phyloP scores from a whole-genome alignment of 2,797 vertebrate genomes.

The Onychomys leucogaster region DNA sequence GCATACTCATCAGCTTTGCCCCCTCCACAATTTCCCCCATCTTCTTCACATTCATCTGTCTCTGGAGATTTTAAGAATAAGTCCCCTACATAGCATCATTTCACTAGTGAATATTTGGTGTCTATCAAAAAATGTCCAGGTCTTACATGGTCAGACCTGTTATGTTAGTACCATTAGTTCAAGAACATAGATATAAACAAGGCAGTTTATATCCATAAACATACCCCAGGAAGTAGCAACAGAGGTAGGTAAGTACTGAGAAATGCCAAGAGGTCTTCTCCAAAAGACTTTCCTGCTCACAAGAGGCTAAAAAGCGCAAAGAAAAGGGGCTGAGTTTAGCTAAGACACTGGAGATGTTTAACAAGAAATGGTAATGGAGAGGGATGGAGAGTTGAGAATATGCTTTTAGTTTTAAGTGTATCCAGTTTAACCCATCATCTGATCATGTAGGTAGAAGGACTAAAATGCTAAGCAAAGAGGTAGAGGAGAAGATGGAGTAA shows the following conservation, averaged over 20 bases:
- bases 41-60: neutral
- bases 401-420: neutral
- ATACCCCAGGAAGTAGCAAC: neutral
- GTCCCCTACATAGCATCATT: neutral
- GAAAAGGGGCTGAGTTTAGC: neutral
- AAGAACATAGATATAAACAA: neutral
- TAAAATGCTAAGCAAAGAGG: neutral
- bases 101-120: constrained; percentile 50
- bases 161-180: neutral
- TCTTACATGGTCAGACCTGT: neutral
- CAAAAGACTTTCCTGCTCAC: neutral
- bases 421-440: neutral
- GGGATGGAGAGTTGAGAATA: neutral
- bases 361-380: neutral
- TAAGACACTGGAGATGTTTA: neutral
- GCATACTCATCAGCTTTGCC: neutral
- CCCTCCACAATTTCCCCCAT: neutral
- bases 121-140: constrained; percentile 48
- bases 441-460: neutral
- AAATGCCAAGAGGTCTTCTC: neutral
- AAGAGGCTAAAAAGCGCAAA: neutral
- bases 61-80: constrained; percentile 45
- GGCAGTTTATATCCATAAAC: neutral
- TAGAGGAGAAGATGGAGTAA: neutral
- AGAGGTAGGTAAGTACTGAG: neutral